A percentile compares a stretch with the other conserved stretches of the same genome.
Conservation (phyloP, 2,113 vertebrate species). For the Hemiprocne comata region DNA sequence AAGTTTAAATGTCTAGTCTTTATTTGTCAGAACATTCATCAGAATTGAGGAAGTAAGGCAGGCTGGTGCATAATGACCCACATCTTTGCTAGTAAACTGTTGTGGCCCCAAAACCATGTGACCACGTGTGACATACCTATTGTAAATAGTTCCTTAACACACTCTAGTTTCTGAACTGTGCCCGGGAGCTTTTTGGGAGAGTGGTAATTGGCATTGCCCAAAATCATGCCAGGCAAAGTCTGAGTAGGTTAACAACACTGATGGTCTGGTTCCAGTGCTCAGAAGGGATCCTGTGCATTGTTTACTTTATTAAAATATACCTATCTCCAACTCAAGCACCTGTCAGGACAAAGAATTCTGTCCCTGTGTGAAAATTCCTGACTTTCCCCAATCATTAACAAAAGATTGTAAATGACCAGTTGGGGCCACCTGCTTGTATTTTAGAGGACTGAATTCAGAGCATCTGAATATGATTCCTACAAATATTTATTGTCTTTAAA, state of each 20-base stretch:
- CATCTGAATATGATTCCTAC: background rate
- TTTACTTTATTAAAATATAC: background rate
- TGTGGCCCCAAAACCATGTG: background rate
- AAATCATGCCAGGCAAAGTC: background rate
- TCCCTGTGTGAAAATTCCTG: background rate
- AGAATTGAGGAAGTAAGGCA: background rate
- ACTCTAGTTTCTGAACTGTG: background rate
- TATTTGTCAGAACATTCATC: background rate
- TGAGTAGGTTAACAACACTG: background rate
- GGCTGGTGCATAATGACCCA: background rate
- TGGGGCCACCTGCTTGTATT: background rate
- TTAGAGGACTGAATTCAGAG: background rate
- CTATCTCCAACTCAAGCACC: accelerated
- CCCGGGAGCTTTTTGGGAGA: background rate
- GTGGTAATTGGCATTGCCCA: background rate
- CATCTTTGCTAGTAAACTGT: background rate
- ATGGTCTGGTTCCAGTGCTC: background rate
- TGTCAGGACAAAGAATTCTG: background rate
- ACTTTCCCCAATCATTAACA: background rate
- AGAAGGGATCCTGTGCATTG: background rate
- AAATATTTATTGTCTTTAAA: background rate
- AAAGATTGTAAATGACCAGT: background rate
- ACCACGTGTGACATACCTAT: accelerated
- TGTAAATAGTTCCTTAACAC: background rate
- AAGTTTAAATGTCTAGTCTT: background rate